Evolutionary conservation across 92 coral and sea anemone species (phyloP).

Genomic region (Parazoanthus swiftii): DNA sequence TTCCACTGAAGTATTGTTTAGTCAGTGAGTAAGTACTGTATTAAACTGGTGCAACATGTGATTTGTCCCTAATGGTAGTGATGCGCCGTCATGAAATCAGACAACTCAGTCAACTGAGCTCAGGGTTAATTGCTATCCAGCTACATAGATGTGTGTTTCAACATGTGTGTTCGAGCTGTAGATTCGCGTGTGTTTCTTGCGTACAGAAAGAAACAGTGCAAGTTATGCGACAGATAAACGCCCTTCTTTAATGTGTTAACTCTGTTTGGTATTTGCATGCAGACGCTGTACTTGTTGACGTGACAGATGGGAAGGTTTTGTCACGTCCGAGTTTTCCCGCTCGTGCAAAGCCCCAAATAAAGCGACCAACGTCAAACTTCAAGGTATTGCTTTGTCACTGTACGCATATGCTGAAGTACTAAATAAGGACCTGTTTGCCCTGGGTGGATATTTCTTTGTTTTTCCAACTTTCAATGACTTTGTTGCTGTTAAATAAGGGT

Average conservation of each 20-base stretch:
- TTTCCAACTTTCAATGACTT: no score
- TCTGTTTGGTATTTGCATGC: not conserved
- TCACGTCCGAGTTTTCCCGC: not conserved
- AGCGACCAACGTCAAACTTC: not conserved
- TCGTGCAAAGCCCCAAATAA: not conserved
- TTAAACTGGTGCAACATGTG: no score
- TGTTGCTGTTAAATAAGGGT: no score
- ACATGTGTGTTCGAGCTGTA: not conserved
- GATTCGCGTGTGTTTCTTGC: not conserved
- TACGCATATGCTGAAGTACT: not conserved
- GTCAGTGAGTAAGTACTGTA: no score
- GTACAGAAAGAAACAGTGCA: not conserved
- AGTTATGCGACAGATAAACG: not conserved
- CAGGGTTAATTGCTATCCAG: no score
- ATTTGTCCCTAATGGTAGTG: no score
- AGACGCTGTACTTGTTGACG: constrained; percentile 35
- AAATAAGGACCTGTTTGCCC: no score
- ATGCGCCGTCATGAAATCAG: no score
- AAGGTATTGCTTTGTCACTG: not conserved
- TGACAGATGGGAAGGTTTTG: constrained; percentile 24
- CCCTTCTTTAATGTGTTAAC: not conserved
- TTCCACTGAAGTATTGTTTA: no score
- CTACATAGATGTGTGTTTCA: no score
- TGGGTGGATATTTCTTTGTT: no score
- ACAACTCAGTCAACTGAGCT: no score